phyloP scores from a whole-genome alignment of 2,797 vertebrate species.

The Alouatta caraya region DNA sequence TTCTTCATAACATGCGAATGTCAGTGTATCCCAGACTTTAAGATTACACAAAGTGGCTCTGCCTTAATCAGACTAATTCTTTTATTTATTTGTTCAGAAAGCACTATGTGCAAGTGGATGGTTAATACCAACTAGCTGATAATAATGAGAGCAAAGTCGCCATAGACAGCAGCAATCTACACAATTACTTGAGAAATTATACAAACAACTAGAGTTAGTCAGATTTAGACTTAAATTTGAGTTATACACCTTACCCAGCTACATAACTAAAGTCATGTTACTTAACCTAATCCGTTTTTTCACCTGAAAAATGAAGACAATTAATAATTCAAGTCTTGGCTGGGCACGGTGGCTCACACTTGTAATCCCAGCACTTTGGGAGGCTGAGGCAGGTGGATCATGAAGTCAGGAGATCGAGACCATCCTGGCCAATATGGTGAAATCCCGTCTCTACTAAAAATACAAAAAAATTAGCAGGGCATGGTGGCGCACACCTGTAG shows the following conservation, averaged over 20 bases:
- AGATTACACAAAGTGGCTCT: background rate
- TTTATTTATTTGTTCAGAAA: background rate
- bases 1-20: background rate
- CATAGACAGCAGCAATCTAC: background rate
- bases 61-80: background rate
- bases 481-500: too few species aligned
- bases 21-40: background rate
- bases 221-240: conserved; percentile 10
- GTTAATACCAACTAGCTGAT: background rate
- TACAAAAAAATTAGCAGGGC: too few species aligned
- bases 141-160: background rate
- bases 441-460: too few species aligned
- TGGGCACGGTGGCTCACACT: too few species aligned
- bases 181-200: background rate
- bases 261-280: background rate
- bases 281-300: conserved; percentile 12
- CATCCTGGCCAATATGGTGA: too few species aligned
- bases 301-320: background rate
- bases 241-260: background rate
- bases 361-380: too few species aligned
- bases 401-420: too few species aligned
- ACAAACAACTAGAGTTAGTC: background rate
- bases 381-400: too few species aligned
- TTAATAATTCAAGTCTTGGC: background rate
- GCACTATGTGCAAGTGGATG: background rate